Base-by-base conservation (phyloP, 2,888 invertebrate genomes). In the Callimorpha dominula region DNA sequence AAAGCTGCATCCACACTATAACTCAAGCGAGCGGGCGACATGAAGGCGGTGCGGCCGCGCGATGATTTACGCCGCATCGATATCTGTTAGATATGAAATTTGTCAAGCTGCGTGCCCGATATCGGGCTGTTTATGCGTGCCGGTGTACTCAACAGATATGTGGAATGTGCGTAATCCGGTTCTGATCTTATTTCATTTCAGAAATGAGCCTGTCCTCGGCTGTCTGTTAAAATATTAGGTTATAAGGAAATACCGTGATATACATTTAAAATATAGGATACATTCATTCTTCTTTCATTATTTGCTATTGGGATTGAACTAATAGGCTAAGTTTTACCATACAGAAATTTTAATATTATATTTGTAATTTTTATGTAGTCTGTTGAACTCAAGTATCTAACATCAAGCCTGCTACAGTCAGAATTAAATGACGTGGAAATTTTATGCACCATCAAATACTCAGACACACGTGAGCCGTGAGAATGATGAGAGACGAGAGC, bases 11-110 rank as follows among this genome's bases (percentile, higher is more conserved):
- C 83, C 90, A 87, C 89, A 87, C 84, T 82, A 89, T 89, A 90
- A 88, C 84, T 90, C 84, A 84, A 73, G 66, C 88, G 82, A 85
- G 84, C 81, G 85, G 80, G 83, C 85, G 87, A 86, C 84, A 82
- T 83, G 82, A 82, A 83, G 84, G 86, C 89, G 87, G 88, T 87
- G 86, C 86, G 85, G 84, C 83, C 84, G 83, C 83, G 85, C 84
- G 78, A 85, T 93, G 93, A 94, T 94, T 94, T 94, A 95, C 91
- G 86, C 86, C 80, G 84, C 90, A 87, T 93, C 94, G 93, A 94
- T 94, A 93, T 92, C 92, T 88, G 92, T 90, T 92, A 92, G 94
- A 93, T 92, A 91, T 87, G 93, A 89, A 92, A 94, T 95, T 95
- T 94, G 94, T 95, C 95, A 95, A 88, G 85, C 87, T 85, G 79